Evolutionary conservation across 2,113 vertebrate genomes (phyloP).

Genomic region (Salvelinus alpinus): DNA sequence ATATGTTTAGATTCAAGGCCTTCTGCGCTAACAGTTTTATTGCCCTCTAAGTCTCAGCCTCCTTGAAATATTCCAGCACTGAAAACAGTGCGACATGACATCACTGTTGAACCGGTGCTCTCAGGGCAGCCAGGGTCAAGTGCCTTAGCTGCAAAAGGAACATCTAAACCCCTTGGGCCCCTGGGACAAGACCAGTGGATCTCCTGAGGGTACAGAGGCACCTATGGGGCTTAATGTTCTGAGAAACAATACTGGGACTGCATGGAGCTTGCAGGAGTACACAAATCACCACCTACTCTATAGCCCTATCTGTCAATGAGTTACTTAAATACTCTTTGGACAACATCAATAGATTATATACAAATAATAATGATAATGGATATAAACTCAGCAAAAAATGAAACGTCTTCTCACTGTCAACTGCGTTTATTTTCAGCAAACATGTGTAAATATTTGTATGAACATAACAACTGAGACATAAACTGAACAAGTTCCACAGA

Average conservation of each 20-base stretch:
- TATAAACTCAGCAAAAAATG: too few species aligned
- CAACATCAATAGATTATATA: too few species aligned
- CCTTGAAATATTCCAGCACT: slow-evolving; percentile 8
- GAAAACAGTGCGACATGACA: slow-evolving; percentile 24
- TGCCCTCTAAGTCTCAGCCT: not conserved
- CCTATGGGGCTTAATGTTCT: slow-evolving; percentile 11
- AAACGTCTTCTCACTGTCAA: too few species aligned
- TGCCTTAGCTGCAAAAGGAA: slow-evolving; percentile 25
- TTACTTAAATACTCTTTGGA: not conserved
- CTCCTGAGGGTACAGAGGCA: slow-evolving; percentile 19
- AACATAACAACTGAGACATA: too few species aligned
- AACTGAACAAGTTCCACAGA: too few species aligned
- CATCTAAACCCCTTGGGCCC: slow-evolving; percentile 24
- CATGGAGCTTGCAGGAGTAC: not conserved
- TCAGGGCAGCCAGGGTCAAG: slow-evolving; percentile 35
- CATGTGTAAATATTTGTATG: too few species aligned
- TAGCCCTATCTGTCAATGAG: not conserved
- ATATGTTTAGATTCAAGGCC: not conserved
- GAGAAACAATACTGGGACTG: not conserved
- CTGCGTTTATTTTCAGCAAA: too few species aligned
- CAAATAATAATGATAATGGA: too few species aligned
- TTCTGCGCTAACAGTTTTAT: not conserved
- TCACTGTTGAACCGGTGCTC: not conserved
- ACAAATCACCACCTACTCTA: slow-evolving; percentile 43
- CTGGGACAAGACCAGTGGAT: not conserved